A percentile compares a stretch with the other conserved stretches of the same genome.
These are phyloP conservation scores for Proteles cristata DNA, from an alignment of 2,113 vertebrate species.

Conservation along the genomic window DNA sequence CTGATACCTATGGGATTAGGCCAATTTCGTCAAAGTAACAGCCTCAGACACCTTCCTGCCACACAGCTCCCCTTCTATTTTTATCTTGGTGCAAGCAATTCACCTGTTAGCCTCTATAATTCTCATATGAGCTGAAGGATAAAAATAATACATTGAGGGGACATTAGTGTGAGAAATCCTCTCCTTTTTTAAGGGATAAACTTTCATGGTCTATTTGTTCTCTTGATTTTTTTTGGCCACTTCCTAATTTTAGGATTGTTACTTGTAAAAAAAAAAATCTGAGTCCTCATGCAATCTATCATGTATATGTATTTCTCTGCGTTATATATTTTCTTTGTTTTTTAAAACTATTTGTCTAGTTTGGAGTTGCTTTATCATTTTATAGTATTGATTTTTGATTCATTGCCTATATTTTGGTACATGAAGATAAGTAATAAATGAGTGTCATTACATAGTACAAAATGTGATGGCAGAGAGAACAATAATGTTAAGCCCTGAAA, in stretches of 20 bases:
- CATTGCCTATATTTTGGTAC: not conserved
- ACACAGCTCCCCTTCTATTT: conserved; percentile 16
- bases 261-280: conserved; percentile 18
- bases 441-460: conserved; percentile 46
- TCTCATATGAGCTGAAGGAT: conserved; percentile 45
- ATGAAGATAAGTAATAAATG: conserved; percentile 70
- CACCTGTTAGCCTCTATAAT: conserved; percentile 49
- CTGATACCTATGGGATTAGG: not conserved
- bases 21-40: conserved; percentile 52
- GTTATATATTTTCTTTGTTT: not conserved
- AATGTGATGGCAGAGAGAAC: conserved; percentile 59
- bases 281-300: not conserved
- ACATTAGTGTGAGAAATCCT: conserved; percentile 5
- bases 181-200: conserved; percentile 33
- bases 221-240: conserved; percentile 67
- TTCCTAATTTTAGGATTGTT: conserved; percentile 48
- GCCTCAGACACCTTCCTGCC: not conserved
- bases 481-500: conserved; percentile 52
- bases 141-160: conserved; percentile 33
- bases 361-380: conserved; percentile 58
- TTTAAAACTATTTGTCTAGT: conserved; percentile 49
- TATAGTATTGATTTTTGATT: conserved; percentile 66
- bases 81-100: not conserved
- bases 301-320: conserved; percentile 28
- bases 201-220: conserved; percentile 51